Base-by-base conservation (phyloP, 2,797 vertebrate genomes). In the Eospalax fontanierii region DNA sequence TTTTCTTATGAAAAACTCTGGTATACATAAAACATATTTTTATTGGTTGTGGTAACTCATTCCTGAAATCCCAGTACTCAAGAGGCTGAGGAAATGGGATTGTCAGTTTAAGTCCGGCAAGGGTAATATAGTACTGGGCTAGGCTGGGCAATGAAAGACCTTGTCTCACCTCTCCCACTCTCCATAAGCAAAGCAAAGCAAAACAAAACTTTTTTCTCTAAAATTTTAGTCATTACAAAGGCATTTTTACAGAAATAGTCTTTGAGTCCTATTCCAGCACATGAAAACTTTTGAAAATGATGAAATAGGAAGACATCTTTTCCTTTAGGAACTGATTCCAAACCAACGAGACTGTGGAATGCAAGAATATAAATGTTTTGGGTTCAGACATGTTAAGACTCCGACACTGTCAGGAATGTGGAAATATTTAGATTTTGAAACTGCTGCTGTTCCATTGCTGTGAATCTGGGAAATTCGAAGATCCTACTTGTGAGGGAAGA, bases 391-490 rank as follows among this genome's bases (percentile, higher is more conserved):
- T 50, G 8, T 73, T 24, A 33, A 38, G 71, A 40, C 70, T 87
- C 28, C 7, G 40, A 19, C 26, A 21, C 71, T 54, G 16, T 46
- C 4, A 81, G 78, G 83, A 90, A 35, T 18, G 76, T 85, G 78
- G 92, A 85, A 63, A 54, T 66, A 66, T 12, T 80, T 71, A 70
- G 68, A 26, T 70, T 93, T 87, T 4, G 65, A 91, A 82, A 68
- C 21, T 59, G 73, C 22, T 93, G 1, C 18, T 80, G 9, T 66
- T 80, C 43, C 26, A 33, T 79, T 50, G 85, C 6, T 2, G 2
- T 30, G 4, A 73, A 18, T 38, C 14, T 28, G 8, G 84, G 84
- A 59, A 40, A 40, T 26, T 86, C 0, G 74, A 59, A 86, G 87
- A 76, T 46, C 61, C 22, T 88, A 3, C 15, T 54, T 7, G n/a